Conservation (phyloP, 2,888 invertebrate species). For the Philereme transversata region DNA sequence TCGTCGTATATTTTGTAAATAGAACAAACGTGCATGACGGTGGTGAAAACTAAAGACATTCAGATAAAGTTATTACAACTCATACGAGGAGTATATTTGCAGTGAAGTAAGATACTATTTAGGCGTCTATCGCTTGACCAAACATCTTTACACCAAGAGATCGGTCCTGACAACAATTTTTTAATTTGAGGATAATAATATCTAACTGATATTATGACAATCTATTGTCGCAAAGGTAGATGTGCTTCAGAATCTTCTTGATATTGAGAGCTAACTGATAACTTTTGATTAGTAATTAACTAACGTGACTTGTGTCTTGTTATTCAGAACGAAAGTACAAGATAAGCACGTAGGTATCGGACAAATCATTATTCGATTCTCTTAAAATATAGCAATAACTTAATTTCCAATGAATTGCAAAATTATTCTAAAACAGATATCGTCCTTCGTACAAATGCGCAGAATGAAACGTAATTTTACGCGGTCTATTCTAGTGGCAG, state of each 20-base stretch:
- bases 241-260: no score
- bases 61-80: constrained; percentile 8
- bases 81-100: constrained; percentile 14
- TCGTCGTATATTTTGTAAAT: no score
- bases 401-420: neutral
- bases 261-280: no score
- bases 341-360: constrained; percentile 7
- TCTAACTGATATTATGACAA: neutral
- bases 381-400: neutral
- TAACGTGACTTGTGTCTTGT: constrained; percentile 13
- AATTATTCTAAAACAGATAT: neutral
- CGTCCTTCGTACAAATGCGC: neutral
- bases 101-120: constrained; percentile 17
- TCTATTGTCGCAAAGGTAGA: no score
- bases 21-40: no score
- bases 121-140: constrained; percentile 2
- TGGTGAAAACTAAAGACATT: no score
- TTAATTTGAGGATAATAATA: no score
- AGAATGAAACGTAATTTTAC: constrained; percentile 24
- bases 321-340: neutral
- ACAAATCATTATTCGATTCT: neutral
- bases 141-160: neutral
- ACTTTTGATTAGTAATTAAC: neutral
- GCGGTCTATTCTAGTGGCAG: constrained; percentile 35
- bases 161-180: no score